Conservation (phyloP, 37 sponge, comb jelly and placozoan species). For the Hormiphora californensis region DNA sequence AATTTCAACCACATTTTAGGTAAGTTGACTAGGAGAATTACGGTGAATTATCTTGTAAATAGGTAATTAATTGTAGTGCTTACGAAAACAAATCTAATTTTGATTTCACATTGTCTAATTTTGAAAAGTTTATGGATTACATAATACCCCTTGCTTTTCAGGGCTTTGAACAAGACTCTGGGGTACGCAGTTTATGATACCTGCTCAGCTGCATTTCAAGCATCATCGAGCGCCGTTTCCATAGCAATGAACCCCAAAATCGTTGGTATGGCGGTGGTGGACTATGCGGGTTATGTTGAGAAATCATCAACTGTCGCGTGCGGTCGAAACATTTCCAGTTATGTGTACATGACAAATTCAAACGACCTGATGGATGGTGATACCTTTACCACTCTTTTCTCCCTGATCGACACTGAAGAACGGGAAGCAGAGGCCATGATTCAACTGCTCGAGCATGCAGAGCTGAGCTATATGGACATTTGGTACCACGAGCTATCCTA, state of each 20-base stretch:
- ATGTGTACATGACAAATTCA: not conserved
- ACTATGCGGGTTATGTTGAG: not conserved
- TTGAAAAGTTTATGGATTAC: too few species aligned
- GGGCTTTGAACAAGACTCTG: not conserved
- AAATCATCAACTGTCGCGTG: too few species aligned
- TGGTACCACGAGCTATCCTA: constrained; percentile 36
- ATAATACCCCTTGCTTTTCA: too few species aligned
- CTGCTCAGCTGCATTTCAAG: not conserved
- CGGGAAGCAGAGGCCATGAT: not conserved
- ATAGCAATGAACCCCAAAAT: not conserved
- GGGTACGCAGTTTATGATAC: constrained; percentile 33
- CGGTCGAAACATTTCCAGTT: too few species aligned
- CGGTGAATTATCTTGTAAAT: too few species aligned
- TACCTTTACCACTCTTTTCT: not conserved
- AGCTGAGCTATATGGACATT: not conserved
- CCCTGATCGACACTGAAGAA: constrained; percentile 25
- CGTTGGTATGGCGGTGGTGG: not conserved
- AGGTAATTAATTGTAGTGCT: too few species aligned
- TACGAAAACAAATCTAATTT: too few species aligned
- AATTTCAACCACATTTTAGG: too few species aligned
- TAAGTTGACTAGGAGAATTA: too few species aligned
- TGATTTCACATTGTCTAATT: too few species aligned
- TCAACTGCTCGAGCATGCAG: not conserved
- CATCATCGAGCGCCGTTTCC: not conserved
- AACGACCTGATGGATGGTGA: not conserved